Percentiles rank a stretch among this genome's conserved stretches.
Conservation (phyloP, 2,113 vertebrate genomes). For the Australoheros scitulus region DNA sequence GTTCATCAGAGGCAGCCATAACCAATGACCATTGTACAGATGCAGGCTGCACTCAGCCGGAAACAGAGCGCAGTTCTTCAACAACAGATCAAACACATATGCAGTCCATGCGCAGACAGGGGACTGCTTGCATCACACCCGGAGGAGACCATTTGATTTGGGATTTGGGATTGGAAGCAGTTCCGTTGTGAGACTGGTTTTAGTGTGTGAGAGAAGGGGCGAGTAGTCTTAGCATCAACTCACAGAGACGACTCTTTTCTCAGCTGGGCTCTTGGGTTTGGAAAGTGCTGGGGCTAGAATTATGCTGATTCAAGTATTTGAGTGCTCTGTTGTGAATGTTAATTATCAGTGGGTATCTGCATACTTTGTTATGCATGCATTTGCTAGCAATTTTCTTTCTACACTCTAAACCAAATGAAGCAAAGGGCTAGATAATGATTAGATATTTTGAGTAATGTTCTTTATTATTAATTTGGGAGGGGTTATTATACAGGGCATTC, state of each 20-base stretch:
- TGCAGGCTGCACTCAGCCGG: not conserved
- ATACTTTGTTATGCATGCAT: not conserved
- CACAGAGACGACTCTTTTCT: not conserved
- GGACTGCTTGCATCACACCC: not conserved
- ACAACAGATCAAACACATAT: not conserved
- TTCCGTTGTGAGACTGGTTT: too few relatives aligned
- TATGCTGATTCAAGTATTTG: not conserved
- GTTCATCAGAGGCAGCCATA: not conserved
- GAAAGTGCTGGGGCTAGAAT: not conserved
- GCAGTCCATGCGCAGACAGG: not conserved
- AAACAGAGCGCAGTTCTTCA: not conserved
- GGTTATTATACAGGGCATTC: too few relatives aligned
- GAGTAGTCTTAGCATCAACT: not conserved
- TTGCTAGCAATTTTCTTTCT: not conserved
- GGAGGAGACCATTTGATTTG: not conserved
- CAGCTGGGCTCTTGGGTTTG: not conserved
- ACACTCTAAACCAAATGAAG: not conserved
- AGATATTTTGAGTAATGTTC: not conserved
- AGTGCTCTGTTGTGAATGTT: not conserved
- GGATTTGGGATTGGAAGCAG: too few relatives aligned
- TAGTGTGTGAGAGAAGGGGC: not conserved
- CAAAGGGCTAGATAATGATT: not conserved
- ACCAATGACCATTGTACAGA: not conserved
- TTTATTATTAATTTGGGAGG: not conserved
- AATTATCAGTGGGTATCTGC: slow-evolving; percentile 3